Conservation (phyloP, 1,140 invertebrate species). For the Bombyx mandarina region DNA sequence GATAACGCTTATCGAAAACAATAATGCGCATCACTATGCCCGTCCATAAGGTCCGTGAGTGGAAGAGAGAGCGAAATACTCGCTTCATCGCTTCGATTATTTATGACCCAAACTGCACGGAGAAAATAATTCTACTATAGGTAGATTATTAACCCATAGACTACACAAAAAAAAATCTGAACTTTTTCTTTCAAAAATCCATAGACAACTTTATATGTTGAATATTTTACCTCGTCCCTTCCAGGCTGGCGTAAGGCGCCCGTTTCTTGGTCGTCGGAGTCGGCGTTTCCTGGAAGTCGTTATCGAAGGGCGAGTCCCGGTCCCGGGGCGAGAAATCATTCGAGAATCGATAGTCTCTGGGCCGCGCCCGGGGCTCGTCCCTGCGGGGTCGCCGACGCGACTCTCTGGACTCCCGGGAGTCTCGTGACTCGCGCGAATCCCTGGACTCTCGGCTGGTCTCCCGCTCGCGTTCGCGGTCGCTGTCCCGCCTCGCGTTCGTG, state of each 20-base stretch:
- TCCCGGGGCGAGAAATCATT: slow-evolving; percentile 73
- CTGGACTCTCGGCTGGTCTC: neutral
- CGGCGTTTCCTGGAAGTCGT: slow-evolving; percentile 72
- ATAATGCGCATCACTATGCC: too few relatives aligned
- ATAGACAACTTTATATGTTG: neutral
- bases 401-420: slow-evolving; percentile 8
- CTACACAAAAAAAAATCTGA: too few relatives aligned
- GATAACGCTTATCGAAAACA: too few relatives aligned
- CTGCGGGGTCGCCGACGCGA: slow-evolving; percentile 26
- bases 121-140: too few relatives aligned
- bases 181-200: too few relatives aligned
- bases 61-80: too few relatives aligned
- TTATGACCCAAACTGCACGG: too few relatives aligned
- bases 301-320: slow-evolving; percentile 75
- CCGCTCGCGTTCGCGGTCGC: slow-evolving; percentile 26
- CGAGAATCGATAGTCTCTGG: slow-evolving; percentile 69
- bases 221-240: slow-evolving; percentile 40
- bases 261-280: slow-evolving; percentile 39
- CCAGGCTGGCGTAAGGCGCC: slow-evolving; percentile 50
- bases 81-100: too few relatives aligned
- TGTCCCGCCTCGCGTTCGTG: slow-evolving; percentile 29
- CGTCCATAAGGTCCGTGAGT: too few relatives aligned
- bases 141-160: too few relatives aligned
- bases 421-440: slow-evolving; percentile 15
- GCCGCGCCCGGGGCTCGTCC: slow-evolving; percentile 38